A percentile compares a stretch with the other conserved stretches of the same genome.
Evolutionary conservation across 2,888 invertebrate species (phyloP).

Genomic region (Pelosia muscerda): DNA sequence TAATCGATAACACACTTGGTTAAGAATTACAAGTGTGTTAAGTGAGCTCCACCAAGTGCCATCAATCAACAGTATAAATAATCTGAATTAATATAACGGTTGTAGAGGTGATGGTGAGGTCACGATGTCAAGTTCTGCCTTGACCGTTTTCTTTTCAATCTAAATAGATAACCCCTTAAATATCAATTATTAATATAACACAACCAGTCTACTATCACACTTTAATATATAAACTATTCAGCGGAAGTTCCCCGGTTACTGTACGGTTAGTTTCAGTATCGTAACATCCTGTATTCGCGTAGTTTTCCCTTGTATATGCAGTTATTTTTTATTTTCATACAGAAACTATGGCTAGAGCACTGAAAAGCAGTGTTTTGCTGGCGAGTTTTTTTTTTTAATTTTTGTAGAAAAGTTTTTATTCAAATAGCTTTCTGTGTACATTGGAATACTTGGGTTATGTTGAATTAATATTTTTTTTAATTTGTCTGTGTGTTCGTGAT

Average conservation of each 20-base stretch:
- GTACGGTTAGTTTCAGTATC: neutral
- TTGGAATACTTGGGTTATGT: too few species aligned
- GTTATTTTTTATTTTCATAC: neutral
- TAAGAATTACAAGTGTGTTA: too few species aligned
- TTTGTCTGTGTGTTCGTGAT: too few species aligned
- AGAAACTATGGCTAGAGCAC: constrained; percentile 1
- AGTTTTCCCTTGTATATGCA: constrained; percentile 1
- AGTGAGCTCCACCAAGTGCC: too few species aligned
- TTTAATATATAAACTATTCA: neutral
- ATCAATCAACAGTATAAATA: too few species aligned
- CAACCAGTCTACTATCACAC: neutral
- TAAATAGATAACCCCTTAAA: neutral
- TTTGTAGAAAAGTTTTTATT: neutral
- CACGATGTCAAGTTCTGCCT: too few species aligned
- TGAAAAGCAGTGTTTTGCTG: neutral
- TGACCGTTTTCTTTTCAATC: too few species aligned
- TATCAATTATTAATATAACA: neutral
- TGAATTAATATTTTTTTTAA: too few species aligned
- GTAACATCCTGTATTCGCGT: neutral
- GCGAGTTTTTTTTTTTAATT: neutral
- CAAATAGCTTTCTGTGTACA: neutral
- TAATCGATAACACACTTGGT: too few species aligned
- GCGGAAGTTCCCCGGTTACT: neutral
- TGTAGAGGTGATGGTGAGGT: too few species aligned
- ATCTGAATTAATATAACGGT: too few species aligned